Percentiles rank a stretch among this genome's conserved stretches.
Evolutionary conservation across 2,113 vertebrate genomes (phyloP).

Genomic region (Apistogramma diplotaenia): DNA sequence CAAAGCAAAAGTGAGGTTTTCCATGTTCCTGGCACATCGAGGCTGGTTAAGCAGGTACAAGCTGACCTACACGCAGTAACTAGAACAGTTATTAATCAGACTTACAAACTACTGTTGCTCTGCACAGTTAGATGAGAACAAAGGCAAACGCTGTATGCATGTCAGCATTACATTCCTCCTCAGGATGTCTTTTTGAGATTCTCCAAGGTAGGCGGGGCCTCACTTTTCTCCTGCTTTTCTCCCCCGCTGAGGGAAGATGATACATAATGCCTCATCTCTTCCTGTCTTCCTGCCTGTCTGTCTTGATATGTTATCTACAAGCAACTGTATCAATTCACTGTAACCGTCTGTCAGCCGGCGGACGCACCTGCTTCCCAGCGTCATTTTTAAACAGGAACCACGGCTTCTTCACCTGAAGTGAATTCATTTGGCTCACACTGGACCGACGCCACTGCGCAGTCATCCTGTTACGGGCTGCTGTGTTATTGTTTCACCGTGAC

Average conservation of each 20-base stretch:
- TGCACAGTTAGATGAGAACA: constrained; percentile 40
- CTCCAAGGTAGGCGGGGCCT: constrained; percentile 19
- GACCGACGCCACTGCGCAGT: neutral
- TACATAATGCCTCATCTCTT: constrained; percentile 10
- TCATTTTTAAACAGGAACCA: neutral
- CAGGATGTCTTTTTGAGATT: constrained; percentile 11
- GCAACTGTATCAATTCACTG: neutral
- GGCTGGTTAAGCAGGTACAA: constrained; percentile 52
- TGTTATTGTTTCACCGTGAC: neutral
- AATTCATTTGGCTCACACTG: constrained; percentile 1
- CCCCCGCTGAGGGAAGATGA: constrained; percentile 45
- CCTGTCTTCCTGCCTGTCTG: neutral
- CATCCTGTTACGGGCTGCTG: neutral
- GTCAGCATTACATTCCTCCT: constrained; percentile 26
- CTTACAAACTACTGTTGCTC: constrained; percentile 66
- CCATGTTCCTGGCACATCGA: constrained; percentile 36
- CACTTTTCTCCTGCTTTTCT: constrained; percentile 42
- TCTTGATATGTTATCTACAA: neutral
- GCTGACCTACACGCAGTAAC: constrained; percentile 73
- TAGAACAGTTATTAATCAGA: constrained; percentile 75
- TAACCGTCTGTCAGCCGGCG: constrained; percentile 1
- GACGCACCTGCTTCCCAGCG: neutral
- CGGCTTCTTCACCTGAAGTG: neutral
- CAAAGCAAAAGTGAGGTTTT: constrained; percentile 49
- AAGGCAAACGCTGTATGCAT: constrained; percentile 24